Conservation (phyloP, 2,888 invertebrate genomes). For the Agrotis clavis region DNA sequence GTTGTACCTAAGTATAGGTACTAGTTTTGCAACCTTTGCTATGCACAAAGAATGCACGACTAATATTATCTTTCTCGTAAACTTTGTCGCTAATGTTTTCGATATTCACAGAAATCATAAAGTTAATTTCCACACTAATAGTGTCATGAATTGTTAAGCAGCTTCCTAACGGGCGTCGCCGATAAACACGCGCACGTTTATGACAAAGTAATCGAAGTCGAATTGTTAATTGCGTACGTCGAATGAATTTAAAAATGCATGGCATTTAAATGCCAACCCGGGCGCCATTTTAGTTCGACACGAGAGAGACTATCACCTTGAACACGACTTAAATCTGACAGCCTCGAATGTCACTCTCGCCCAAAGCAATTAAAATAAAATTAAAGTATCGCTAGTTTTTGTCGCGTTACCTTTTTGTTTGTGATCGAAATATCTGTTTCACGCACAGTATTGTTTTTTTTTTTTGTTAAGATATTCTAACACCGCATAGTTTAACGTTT, state of each 20-base stretch:
- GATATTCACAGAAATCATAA: conserved; percentile 80
- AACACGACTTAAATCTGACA: conserved; percentile 90
- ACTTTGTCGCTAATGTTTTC: conserved; percentile 77
- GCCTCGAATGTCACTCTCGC: conserved; percentile 89
- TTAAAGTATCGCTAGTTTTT: conserved; percentile 81
- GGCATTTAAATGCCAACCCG: conserved; percentile 90
- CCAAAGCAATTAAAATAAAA: conserved; percentile 85
- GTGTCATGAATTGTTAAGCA: conserved; percentile 79
- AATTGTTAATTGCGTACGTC: conserved; percentile 88
- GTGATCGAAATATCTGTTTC: conserved; percentile 51
- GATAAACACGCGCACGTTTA: conserved; percentile 80
- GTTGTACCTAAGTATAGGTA: conserved; percentile 43
- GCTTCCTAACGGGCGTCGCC: conserved; percentile 80
- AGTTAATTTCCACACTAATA: conserved; percentile 79
- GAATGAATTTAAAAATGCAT: conserved; percentile 90
- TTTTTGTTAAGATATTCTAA: conserved; percentile 34
- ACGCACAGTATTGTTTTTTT: conserved; percentile 46
- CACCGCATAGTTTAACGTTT: conserved; percentile 12
- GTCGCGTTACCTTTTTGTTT: conserved; percentile 68
- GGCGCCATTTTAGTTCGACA: conserved; percentile 88
- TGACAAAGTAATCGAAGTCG: conserved; percentile 88
- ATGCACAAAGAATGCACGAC: conserved; percentile 64
- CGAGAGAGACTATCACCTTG: conserved; percentile 90
- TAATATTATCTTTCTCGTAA: conserved; percentile 76
- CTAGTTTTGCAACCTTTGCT: conserved; percentile 49